Conservation (phyloP, 2,797 vertebrate genomes). For the Acanthiza pusilla region DNA sequence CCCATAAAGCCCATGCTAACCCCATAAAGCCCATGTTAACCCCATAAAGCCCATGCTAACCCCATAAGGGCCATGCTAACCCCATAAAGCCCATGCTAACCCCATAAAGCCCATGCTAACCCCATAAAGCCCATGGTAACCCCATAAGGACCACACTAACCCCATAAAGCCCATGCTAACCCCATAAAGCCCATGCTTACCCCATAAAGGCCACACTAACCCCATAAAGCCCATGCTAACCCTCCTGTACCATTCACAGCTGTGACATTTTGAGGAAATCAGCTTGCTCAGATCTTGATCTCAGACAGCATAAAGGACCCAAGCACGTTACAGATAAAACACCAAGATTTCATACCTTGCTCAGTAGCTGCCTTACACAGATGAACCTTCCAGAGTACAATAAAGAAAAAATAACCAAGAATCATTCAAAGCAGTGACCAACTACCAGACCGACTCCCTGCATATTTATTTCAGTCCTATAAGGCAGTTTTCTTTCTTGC, state of each 20-base stretch:
- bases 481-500: neutral
- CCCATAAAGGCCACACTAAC: accelerated
- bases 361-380: neutral
- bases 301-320: neutral
- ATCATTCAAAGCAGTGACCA: neutral
- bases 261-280: neutral
- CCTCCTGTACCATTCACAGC: neutral
- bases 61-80: accelerated
- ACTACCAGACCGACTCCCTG: neutral
- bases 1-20: accelerated
- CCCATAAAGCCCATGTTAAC: accelerated
- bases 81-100: too few species aligned
- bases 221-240: accelerated
- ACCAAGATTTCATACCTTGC: neutral
- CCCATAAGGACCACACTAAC: accelerated
- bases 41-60: accelerated
- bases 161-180: accelerated
- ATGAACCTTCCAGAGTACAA: neutral
- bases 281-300: neutral
- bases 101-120: too few species aligned
- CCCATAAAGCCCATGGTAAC: accelerated
- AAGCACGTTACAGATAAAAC: neutral
- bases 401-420: neutral
- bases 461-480: neutral
- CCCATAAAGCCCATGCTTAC: accelerated